Percentiles rank a stretch among this genome's conserved stretches.
These are phyloP conservation scores for Conchocele bisecta DNA, from an alignment of 2,888 invertebrate species.

Conservation along the genomic window DNA sequence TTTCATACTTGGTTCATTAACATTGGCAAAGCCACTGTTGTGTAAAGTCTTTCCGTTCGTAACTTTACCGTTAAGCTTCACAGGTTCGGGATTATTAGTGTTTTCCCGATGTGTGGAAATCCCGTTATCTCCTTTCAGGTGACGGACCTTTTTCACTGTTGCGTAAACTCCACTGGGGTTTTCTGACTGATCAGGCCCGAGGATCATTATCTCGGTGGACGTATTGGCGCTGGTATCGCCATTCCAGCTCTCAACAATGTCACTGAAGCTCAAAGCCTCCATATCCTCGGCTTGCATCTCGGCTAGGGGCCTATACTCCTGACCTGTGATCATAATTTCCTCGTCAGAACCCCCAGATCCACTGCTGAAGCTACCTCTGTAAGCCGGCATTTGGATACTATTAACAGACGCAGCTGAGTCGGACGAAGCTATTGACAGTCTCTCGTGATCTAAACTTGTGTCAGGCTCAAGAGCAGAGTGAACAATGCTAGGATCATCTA, in stretches of 20 bases:
- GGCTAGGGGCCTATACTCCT: not conserved
- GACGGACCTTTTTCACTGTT: slow-evolving; percentile 43
- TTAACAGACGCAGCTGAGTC: too few species aligned
- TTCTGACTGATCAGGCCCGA: slow-evolving; percentile 9
- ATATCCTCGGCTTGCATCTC: not conserved
- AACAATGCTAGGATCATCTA: too few species aligned
- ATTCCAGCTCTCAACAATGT: not conserved
- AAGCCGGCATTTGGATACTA: too few species aligned
- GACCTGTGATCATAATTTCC: not conserved
- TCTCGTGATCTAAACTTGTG: too few species aligned
- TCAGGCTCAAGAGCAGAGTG: too few species aligned
- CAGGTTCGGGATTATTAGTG: not conserved
- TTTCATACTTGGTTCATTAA: slow-evolving; percentile 1
- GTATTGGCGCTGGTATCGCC: not conserved
- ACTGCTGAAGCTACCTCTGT: too few species aligned
- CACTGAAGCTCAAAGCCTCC: not conserved
- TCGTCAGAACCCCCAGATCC: not conserved
- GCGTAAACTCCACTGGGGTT: slow-evolving; percentile 43
- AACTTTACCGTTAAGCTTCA: not conserved
- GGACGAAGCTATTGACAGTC: too few species aligned
- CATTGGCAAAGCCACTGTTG: not conserved
- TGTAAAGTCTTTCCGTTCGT: too few species aligned
- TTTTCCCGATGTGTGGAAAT: not conserved
- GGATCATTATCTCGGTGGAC: slow-evolving; percentile 16
- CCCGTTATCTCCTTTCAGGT: not conserved